Conservation (phyloP, 2,888 invertebrate species). For the Eilema griseolum region DNA sequence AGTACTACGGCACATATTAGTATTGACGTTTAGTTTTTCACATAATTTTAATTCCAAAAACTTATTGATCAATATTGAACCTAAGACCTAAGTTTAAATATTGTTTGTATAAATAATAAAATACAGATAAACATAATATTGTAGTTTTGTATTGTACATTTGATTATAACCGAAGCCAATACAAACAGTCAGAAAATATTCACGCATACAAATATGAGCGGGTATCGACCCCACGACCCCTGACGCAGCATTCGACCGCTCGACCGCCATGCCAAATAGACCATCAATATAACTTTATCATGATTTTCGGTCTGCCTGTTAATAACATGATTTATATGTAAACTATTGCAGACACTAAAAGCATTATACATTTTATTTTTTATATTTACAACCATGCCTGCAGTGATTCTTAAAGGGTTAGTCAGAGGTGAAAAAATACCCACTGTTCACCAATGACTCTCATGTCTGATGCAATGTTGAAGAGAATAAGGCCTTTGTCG, state of each 20-base stretch:
- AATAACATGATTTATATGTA: conserved; percentile 8
- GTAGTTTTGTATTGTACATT: neutral
- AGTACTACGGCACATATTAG: neutral
- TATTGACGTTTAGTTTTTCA: too few relatives aligned
- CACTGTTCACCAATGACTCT: neutral
- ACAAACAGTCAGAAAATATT: neutral
- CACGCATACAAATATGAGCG: neutral
- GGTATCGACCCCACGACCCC: neutral
- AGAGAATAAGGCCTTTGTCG: neutral
- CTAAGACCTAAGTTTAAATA: too few relatives aligned
- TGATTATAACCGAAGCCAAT: neutral
- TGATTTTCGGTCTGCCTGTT: neutral
- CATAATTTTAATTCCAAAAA: neutral
- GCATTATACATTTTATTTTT: neutral
- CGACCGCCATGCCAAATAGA: neutral
- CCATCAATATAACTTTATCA: neutral
- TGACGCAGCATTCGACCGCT: neutral
- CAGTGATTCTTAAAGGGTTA: neutral
- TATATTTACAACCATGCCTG: neutral
- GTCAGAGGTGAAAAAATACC: neutral
- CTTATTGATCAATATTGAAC: neutral
- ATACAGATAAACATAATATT: too few relatives aligned
- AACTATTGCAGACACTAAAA: conserved; percentile 1
- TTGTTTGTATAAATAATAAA: neutral
- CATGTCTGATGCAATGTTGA: neutral